A percentile compares a stretch with the other conserved stretches of the same genome.
Conservation (phyloP, 2,797 vertebrate species). For the Zenarchopterus dispar region DNA sequence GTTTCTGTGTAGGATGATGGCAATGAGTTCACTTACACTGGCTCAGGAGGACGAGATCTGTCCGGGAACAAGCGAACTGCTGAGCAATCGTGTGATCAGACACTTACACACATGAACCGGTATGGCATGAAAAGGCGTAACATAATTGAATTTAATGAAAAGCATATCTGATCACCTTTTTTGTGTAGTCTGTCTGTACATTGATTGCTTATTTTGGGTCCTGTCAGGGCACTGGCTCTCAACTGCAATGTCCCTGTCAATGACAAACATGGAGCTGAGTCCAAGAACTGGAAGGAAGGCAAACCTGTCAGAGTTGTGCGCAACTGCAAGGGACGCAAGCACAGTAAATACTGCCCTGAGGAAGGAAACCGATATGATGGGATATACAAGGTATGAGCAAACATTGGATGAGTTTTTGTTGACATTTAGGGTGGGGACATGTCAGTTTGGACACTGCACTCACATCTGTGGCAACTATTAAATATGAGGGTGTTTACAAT, state of each 20-base stretch:
- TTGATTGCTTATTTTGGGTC: conserved; percentile 9
- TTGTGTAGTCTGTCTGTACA: background rate
- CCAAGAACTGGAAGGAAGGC: conserved; percentile 93
- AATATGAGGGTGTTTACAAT: background rate
- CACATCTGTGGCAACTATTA: too few relatives aligned
- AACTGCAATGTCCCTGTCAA: conserved; percentile 94
- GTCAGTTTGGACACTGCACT: too few relatives aligned
- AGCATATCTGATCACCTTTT: too few relatives aligned
- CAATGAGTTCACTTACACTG: conserved; percentile 96
- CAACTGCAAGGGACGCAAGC: conserved; percentile 92
- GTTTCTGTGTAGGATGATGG: conserved; percentile 88
- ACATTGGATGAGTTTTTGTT: background rate
- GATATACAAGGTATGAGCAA: conserved; percentile 90
- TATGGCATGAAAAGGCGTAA: conserved; percentile 47
- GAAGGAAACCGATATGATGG: conserved; percentile 98
- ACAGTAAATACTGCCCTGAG: conserved; percentile 92
- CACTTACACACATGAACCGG: conserved; percentile 98
- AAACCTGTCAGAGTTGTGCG: conserved; percentile 94
- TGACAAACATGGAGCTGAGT: conserved; percentile 89
- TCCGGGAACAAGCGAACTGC: conserved; percentile 98
- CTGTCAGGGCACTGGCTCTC: conserved; percentile 89
- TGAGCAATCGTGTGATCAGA: conserved; percentile 97
- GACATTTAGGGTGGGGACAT: background rate
- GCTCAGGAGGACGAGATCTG: conserved; percentile 94
- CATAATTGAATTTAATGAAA: background rate